These are phyloP conservation scores for Scomber colias DNA, from an alignment of 2,113 vertebrate species.

Conservation along the genomic window DNA sequence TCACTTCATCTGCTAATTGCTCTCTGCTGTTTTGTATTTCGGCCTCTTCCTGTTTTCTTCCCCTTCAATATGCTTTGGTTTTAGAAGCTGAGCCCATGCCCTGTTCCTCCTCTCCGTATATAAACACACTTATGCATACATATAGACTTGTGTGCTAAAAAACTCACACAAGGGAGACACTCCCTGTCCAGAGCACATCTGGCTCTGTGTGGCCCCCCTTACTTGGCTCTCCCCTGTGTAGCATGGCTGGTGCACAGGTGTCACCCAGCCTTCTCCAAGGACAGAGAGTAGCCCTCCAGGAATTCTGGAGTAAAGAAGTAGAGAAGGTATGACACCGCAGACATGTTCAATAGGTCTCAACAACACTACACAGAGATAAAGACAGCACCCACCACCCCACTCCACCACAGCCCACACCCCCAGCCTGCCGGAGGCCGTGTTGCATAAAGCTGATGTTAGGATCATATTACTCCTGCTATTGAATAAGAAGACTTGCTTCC, in stretches of 20 bases:
- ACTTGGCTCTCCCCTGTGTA: not conserved
- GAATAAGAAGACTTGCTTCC: conserved; percentile 64
- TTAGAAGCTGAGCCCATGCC: conserved; percentile 40
- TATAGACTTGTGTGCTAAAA: conserved; percentile 40
- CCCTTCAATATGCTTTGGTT: conserved; percentile 64
- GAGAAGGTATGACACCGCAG: conserved; percentile 25
- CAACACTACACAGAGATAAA: conserved; percentile 18
- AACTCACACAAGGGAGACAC: conserved; percentile 17
- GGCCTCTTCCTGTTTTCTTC: conserved; percentile 81
- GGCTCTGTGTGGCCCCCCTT: not conserved
- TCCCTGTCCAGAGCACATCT: conserved; percentile 58
- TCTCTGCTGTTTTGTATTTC: conserved; percentile 78
- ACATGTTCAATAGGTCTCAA: conserved; percentile 18
- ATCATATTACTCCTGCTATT: conserved; percentile 72
- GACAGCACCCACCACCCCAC: conserved; percentile 10
- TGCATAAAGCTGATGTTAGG: conserved; percentile 71
- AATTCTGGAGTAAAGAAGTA: conserved; percentile 11
- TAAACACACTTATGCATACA: conserved; percentile 40
- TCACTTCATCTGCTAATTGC: conserved; percentile 76
- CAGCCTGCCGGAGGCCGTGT: conserved; percentile 55
- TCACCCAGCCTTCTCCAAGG: conserved; percentile 46
- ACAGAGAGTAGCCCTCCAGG: conserved; percentile 37
- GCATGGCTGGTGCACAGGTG: conserved; percentile 68
- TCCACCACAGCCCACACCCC: conserved; percentile 29
- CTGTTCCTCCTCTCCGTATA: conserved; percentile 34